Base-by-base conservation (phyloP, 2,797 vertebrate genomes). In the Pteropus rufus region DNA sequence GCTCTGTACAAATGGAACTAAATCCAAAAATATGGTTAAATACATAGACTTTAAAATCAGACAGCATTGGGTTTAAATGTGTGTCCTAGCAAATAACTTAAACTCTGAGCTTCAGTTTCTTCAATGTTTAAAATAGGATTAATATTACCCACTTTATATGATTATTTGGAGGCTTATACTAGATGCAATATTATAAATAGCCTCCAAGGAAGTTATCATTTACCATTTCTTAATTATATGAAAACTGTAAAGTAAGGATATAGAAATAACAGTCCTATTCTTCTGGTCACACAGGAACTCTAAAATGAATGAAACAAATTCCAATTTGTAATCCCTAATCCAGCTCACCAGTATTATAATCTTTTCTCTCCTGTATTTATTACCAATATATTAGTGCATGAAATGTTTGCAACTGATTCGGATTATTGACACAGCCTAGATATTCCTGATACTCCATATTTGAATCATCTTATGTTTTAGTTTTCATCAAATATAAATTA, bases 401-500 rank as follows among this genome's bases (percentile, higher is more conserved):
- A 84, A 15, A 69, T 77, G 14, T 76, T 81, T 91, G 31, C n/a
- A 91, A 39, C 4, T 58, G 24, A 49, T 75, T 93, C 14, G 39
- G 29, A 46, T 49, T 65, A 70, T 54, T 91, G 24, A 89, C 6
- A 3, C 18, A 89, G 62, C 8, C 49, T 69, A 93, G 62, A 44
- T 81, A 92, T 80, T 89, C 36, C 23, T 62, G 15, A 54, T 62
- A 83, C 54, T 94, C 18, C 21, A n/a, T 49, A 58, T 64, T 58
- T 49, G 62, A 90, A 79, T 54, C 46, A 60, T 77, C 9, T 69
- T 67, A 49, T 58, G 15, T 62, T 85, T 94, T 75, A n/a, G 39
- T 26, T 94, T 94, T 93, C 52, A 70, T 79, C 64, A 82, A 91
- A 85, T 94, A 56, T 77, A 64, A 93, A 46, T 93, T 96, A 95